phyloP scores from a whole-genome alignment of 2,113 vertebrate species.

The Choloepus hoffmanni region DNA sequence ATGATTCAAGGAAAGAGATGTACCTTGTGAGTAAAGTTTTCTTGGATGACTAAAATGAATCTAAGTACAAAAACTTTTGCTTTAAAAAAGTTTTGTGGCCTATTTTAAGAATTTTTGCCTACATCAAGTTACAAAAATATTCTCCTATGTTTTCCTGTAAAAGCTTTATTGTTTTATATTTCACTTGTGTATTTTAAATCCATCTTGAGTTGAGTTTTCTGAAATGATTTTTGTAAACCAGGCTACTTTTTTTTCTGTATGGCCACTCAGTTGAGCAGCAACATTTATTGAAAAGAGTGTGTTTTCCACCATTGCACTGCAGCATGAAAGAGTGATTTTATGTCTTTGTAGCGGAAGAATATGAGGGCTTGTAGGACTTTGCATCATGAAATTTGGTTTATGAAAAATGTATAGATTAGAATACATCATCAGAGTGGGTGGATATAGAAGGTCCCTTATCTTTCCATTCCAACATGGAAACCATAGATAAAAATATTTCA shows the following conservation, averaged over 20 bases:
- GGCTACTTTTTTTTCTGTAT: not conserved
- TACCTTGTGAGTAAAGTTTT: not conserved
- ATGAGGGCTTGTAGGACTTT: not conserved
- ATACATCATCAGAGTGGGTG: not conserved
- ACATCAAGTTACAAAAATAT: not conserved
- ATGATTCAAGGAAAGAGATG: not conserved
- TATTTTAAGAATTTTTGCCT: not conserved
- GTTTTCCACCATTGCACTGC: not conserved
- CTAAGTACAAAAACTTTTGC: not conserved
- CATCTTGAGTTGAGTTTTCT: not conserved
- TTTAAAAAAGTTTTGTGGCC: not conserved
- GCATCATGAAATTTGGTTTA: not conserved
- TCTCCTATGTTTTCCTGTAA: not conserved
- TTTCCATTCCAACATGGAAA: not conserved
- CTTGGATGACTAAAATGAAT: not conserved
- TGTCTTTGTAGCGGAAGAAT: not conserved
- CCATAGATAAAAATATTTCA: not conserved
- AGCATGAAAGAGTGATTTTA: not conserved
- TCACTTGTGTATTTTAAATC: not conserved
- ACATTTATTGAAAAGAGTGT: not conserved
- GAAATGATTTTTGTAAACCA: no score
- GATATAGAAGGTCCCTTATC: not conserved
- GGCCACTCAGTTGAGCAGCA: not conserved
- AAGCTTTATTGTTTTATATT: not conserved
- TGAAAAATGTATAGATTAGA: not conserved